Evolutionary conservation across 2,797 vertebrate genomes (phyloP), one percentile per base, ranked within the genome.

Genomic region (Brotula barbata): DNA sequence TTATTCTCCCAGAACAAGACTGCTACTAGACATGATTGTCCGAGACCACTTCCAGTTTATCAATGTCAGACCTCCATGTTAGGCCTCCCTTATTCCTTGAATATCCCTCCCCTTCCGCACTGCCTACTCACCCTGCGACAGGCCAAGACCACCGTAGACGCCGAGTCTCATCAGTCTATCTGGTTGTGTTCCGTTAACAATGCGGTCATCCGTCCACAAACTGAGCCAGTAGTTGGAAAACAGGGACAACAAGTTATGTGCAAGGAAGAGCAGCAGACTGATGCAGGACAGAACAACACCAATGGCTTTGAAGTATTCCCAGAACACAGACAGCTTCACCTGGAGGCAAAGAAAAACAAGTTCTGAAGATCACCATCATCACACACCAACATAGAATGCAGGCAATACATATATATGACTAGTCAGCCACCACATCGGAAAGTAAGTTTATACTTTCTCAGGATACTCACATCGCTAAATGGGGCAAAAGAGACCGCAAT

Each of bases 201-300:
- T 84, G 0, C 92, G 93, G 83, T 99, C 96, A 1, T 98, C 96
- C 0, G 96, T 96, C 97, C 97, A 99, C 46, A 95, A 83, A 68
- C 96, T 98, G 6, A 99, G 92, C 96, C 96, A 99, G 74, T 95
- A 98, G 89, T 98, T 97, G 53, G 96, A 97, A 55, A 89, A 81
- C 52, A 99, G 70, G 0, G 96, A 88, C 1, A 95, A 78, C 3
- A 92, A 12, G 12, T 98, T 92, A 77, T 96, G 94, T 45, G 88
- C 82, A 2, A 97, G 10, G 61, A 97, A 98, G 12, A 98, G 90
- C 76, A 96, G 71, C 70, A 95, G 62, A 68, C 94, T 95, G 70
- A 95, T 68, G 56, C 87, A 88, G 72, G 94, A 94, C 48, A 97
- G 83, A 6, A 77, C 76, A 15, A 95, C 73, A 0, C 96, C 96